These are phyloP conservation scores for Sinella curviseta DNA, from an alignment of 1,140 invertebrate species.

Conservation along the genomic window DNA sequence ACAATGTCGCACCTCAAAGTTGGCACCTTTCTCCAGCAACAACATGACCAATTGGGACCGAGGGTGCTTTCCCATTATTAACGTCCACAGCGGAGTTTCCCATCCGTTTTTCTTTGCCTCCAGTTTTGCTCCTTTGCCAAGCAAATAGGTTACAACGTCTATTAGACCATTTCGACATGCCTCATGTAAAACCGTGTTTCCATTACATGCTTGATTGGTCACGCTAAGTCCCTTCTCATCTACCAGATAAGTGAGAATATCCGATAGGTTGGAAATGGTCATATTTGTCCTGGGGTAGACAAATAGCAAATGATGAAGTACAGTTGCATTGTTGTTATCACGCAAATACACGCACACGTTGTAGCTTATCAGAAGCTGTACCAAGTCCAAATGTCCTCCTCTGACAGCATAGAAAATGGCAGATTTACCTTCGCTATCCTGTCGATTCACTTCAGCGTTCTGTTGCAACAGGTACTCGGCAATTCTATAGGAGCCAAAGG, in stretches of 20 bases:
- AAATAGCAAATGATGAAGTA: neutral
- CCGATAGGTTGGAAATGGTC: neutral
- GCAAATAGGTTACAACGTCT: neutral
- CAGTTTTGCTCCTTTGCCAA: neutral
- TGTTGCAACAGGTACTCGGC: neutral
- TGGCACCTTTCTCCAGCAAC: neutral
- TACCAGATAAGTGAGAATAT: neutral
- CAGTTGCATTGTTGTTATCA: neutral
- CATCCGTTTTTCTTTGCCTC: neutral
- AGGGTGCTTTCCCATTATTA: neutral
- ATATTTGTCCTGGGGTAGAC: too few species aligned
- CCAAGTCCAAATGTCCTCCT: neutral
- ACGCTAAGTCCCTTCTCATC: neutral
- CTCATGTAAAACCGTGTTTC: neutral
- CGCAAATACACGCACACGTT: neutral
- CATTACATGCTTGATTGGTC: neutral
- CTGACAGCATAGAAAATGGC: neutral
- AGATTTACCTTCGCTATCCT: neutral
- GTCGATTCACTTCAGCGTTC: neutral
- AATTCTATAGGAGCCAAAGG: neutral
- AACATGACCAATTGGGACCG: neutral
- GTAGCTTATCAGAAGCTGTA: neutral
- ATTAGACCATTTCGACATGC: neutral
- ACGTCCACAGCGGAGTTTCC: neutral
- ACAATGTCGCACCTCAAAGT: neutral